Percentiles rank a stretch among this genome's conserved stretches.
These are phyloP conservation scores for Girardinichthys multiradiatus DNA, from an alignment of 2,113 vertebrate species.

Conservation along the genomic window DNA sequence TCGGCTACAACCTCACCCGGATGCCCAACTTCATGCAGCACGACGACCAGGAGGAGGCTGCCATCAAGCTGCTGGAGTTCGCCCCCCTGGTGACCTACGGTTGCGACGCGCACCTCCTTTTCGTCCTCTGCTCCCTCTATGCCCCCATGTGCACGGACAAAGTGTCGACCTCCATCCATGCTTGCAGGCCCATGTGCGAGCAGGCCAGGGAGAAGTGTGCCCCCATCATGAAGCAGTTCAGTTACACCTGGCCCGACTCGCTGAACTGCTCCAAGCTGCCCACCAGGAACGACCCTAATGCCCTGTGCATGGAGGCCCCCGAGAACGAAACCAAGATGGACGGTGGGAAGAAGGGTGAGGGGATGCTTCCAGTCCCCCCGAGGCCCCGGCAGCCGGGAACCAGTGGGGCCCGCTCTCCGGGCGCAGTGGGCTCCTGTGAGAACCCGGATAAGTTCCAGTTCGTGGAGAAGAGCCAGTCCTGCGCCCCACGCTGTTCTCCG, in stretches of 20 bases:
- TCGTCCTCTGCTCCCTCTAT: slow-evolving; percentile 98
- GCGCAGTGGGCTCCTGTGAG: slow-evolving; percentile 81
- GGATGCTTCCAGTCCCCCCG: slow-evolving; percentile 86
- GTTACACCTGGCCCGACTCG: slow-evolving; percentile 95
- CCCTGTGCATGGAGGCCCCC: slow-evolving; percentile 97
- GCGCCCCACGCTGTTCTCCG: slow-evolving; percentile 89
- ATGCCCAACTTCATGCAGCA: slow-evolving; percentile 98
- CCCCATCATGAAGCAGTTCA: slow-evolving; percentile 97
- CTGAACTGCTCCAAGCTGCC: slow-evolving; percentile 93
- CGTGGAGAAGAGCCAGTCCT: slow-evolving; percentile 92
- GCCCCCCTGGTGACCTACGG: slow-evolving; percentile 94
- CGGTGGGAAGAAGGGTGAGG: slow-evolving; percentile 86
- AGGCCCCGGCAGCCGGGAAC: slow-evolving; percentile 81
- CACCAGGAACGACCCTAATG: slow-evolving; percentile 94
- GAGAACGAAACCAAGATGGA: slow-evolving; percentile 89
- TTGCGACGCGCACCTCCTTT: slow-evolving; percentile 94
- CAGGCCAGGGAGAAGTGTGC: slow-evolving; percentile 92
- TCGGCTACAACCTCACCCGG: slow-evolving; percentile 97
- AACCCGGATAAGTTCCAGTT: slow-evolving; percentile 97
- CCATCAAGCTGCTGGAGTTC: slow-evolving; percentile 93
- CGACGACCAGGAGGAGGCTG: slow-evolving; percentile 92
- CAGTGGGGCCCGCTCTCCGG: slow-evolving; percentile 51
- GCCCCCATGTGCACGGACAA: slow-evolving; percentile 98
- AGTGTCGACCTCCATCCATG: slow-evolving; percentile 95
- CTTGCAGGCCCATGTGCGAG: slow-evolving; percentile 99